Base-by-base conservation (phyloP, 2,113 vertebrate species). In the Entelurus aequoreus region DNA sequence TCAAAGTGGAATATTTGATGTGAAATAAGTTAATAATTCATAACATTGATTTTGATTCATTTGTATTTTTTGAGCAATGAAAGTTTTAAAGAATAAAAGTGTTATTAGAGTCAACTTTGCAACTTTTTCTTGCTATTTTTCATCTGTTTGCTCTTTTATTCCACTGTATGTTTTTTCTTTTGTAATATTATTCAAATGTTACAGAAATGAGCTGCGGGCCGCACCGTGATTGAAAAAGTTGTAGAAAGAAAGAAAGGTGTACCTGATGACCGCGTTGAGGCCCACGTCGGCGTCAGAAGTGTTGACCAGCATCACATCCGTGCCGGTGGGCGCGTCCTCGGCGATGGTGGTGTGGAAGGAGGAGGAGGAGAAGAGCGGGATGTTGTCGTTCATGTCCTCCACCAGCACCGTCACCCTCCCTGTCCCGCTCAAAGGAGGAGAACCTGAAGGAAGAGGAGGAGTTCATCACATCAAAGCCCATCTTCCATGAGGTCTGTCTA, bases 241-340 rank as follows among this genome's bases (percentile, higher is more conserved):
- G 16, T 13, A 10, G 28, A 9, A 28, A 52, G 50, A 19, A 15
- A 8, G 1, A 69, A 21, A 12, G 1, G 13, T 7, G 54, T 90
- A 99, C 97, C 96, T 97, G 79, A 98, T 88, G n/a, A 96, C 88
- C 0, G 94, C 94, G 12, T 99, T 99, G 65, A 88, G 46, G 8
- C 93, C 93, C 35, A 93, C 84, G 15, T 99, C 97, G 4, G 92
- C 87, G 10, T 99, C 97, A 0, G 95, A 95, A 65, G 93, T 92
- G 62, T 93, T 97, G 38, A 98, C 94, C 16, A 98, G 74, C 28
- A 98, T 83, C 65, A 98, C 93, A 28, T 98, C 95, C 0, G 93
- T 93, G 44, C 97, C 97, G 0, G 96, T 98, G 0, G 92, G 91
- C 1, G 92, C 94, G 9, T 98, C 94, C 81, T 99, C 97, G 0